A percentile compares a stretch with the other conserved stretches of the same genome.
phyloP scores from a whole-genome alignment of 1,140 invertebrate genomes.

The Arctopsyche grandis region DNA sequence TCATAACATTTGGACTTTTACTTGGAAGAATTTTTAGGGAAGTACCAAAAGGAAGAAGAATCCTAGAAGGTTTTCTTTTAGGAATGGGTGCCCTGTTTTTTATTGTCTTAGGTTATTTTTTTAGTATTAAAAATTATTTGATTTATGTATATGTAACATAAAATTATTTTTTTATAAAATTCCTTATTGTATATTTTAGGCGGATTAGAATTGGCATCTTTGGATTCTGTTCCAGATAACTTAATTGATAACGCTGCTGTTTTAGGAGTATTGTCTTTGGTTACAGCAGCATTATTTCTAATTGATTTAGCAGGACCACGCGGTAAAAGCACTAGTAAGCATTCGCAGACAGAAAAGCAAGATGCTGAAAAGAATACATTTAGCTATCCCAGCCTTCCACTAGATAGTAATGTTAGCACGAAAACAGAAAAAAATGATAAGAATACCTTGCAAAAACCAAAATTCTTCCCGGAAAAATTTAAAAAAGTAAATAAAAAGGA shows the following conservation, averaged over 20 bases:
- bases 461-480: slow-evolving; percentile 50
- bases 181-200: slow-evolving; percentile 58
- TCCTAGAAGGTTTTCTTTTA: slow-evolving; percentile 74
- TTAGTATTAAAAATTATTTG: background rate
- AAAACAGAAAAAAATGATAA: slow-evolving; percentile 39
- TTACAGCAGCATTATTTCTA: slow-evolving; percentile 75
- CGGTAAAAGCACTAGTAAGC: slow-evolving; percentile 59
- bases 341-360: slow-evolving; percentile 58
- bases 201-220: slow-evolving; percentile 73
- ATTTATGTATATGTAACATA: slow-evolving; percentile 21
- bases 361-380: slow-evolving; percentile 58
- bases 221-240: slow-evolving; percentile 74
- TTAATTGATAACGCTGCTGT: slow-evolving; percentile 77
- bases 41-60: slow-evolving; percentile 70
- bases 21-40: slow-evolving; percentile 73
- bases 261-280: slow-evolving; percentile 73
- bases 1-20: slow-evolving; percentile 75
- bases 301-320: slow-evolving; percentile 70
- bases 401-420: slow-evolving; percentile 29
- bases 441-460: slow-evolving; percentile 38
- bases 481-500: slow-evolving; percentile 48
- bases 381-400: slow-evolving; percentile 45
- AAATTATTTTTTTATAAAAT: too few species aligned
- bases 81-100: slow-evolving; percentile 75
- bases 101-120: slow-evolving; percentile 69